Percentiles rank a stretch among this genome's conserved stretches.
phyloP scores from a whole-genome alignment of 2,888 invertebrate species.

The Meteorus colon region DNA sequence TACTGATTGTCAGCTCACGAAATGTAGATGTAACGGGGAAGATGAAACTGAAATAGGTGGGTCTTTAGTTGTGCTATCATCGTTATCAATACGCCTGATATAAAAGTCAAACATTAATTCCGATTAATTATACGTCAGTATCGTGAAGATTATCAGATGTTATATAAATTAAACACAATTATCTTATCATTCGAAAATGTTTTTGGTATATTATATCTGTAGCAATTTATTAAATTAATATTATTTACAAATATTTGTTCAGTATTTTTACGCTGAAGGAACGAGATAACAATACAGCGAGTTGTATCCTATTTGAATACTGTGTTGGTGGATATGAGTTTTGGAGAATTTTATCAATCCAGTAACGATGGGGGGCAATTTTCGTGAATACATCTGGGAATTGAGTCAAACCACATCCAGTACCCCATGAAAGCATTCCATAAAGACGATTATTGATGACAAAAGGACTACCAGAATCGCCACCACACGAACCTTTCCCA shows the following conservation, averaged over 20 bases:
- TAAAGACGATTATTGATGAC: conserved; percentile 36
- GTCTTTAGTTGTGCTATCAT: no score
- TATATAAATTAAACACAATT: not conserved
- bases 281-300: not conserved
- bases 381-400: conserved; percentile 72
- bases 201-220: not conserved
- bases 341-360: conserved; percentile 16
- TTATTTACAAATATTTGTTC: not conserved
- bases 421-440: conserved; percentile 68
- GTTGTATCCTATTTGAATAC: not conserved
- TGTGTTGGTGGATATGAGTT: not conserved
- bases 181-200: not conserved
- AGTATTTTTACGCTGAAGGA: no score
- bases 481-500: conserved; percentile 66
- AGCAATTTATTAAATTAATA: not conserved
- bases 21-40: no score
- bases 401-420: conserved; percentile 74
- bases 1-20: no score
- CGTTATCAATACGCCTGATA: no score
- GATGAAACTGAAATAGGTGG: no score
- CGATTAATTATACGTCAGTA: not conserved
- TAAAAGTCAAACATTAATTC: no score
- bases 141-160: not conserved
- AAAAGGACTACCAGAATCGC: conserved; percentile 48
- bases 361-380: conserved; percentile 73